A percentile compares a stretch with the other conserved stretches of the same genome.
Evolutionary conservation across 1,140 invertebrate species (phyloP).

Genomic region (Araneus ventricosus): DNA sequence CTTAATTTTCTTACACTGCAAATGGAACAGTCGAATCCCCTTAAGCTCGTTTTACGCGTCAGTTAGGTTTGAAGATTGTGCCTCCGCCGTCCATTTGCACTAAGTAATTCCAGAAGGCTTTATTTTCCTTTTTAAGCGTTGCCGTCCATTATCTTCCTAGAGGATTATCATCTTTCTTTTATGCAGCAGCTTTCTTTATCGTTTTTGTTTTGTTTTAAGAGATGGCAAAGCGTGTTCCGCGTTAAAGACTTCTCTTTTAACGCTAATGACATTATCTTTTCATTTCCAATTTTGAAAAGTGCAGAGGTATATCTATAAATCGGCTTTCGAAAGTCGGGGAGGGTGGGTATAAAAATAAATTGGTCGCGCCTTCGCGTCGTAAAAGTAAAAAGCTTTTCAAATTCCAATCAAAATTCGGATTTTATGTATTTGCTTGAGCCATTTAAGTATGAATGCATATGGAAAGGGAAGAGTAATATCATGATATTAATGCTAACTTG

Average conservation of each 20-base stretch:
- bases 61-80: constrained; percentile 43
- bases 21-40: constrained; percentile 47
- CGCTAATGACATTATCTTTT: constrained; percentile 58
- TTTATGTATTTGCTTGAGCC: neutral
- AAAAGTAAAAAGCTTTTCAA: neutral
- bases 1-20: constrained; percentile 48
- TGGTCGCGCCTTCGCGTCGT: neutral
- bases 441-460: neutral
- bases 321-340: constrained; percentile 14
- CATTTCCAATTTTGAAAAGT: constrained; percentile 38
- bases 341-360: constrained; percentile 24
- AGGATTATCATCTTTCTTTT: constrained; percentile 49
- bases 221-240: constrained; percentile 21
- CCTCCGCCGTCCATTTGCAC: constrained; percentile 45
- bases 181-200: neutral
- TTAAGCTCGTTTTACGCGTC: constrained; percentile 43
- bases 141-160: constrained; percentile 45
- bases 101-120: constrained; percentile 53
- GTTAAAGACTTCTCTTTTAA: constrained; percentile 45
- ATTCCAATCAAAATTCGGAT: neutral
- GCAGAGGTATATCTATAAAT: constrained; percentile 44
- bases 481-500: neutral
- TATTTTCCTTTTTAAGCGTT: constrained; percentile 49
- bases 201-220: constrained; percentile 1
- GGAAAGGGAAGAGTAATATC: constrained; percentile 6